phyloP scores from a whole-genome alignment of 2,113 vertebrate genomes.

The Egretta garzetta region DNA sequence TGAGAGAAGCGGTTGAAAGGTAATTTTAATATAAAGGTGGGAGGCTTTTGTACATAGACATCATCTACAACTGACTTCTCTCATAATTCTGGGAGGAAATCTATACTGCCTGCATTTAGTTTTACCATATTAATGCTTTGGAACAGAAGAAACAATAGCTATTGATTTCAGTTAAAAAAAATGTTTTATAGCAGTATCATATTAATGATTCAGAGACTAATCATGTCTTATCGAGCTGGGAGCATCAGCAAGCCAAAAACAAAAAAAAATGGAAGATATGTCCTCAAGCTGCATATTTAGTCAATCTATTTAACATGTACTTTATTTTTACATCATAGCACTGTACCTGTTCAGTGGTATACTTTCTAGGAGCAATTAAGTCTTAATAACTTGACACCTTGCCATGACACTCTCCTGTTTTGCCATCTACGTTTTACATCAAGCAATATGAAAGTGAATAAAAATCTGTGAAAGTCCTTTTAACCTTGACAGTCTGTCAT shows the following conservation, averaged over 20 bases:
- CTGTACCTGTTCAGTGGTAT: background rate
- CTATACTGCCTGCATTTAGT: background rate
- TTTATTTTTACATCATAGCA: background rate
- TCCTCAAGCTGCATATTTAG: background rate
- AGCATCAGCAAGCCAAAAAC: background rate
- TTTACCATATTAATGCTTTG: background rate
- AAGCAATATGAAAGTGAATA: background rate
- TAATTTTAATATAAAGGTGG: background rate
- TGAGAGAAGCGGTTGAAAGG: background rate
- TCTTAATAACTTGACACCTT: background rate
- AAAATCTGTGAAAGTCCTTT: constrained; percentile 30
- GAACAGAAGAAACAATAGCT: background rate
- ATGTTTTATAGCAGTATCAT: background rate
- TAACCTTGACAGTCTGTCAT: background rate
- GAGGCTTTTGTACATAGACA: background rate
- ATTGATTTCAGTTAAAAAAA: background rate
- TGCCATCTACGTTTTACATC: background rate
- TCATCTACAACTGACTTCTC: background rate
- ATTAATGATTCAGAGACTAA: background rate
- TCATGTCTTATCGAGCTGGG: background rate
- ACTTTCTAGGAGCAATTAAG: constrained; percentile 25
- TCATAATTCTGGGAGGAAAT: background rate
- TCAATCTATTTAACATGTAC: background rate
- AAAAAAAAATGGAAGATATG: background rate
- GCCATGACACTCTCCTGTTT: background rate